Conservation (phyloP, 2,797 vertebrate genomes). For the Myripristis murdjan region DNA sequence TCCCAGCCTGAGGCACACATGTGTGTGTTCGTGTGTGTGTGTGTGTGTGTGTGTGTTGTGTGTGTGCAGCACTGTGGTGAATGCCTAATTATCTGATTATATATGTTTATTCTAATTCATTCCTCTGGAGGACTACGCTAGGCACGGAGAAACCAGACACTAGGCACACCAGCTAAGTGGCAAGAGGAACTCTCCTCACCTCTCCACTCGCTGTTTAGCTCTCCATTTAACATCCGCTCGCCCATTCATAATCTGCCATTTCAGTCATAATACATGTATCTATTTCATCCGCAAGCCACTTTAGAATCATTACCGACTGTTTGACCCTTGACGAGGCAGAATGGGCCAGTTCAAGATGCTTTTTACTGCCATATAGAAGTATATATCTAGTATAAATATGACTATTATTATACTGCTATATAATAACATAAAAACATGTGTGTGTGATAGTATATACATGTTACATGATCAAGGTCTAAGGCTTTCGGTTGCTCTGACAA, state of each 20-base stretch:
- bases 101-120: conserved; percentile 86
- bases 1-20: conserved; percentile 66
- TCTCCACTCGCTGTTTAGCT: conserved; percentile 56
- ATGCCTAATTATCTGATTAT: conserved; percentile 86
- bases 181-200: conserved; percentile 65
- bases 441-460: background rate
- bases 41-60: conserved; percentile 16
- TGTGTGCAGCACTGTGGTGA: conserved; percentile 61
- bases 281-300: conserved; percentile 64
- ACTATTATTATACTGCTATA: too few relatives aligned
- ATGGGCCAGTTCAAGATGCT: conserved; percentile 27
- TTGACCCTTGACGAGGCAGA: conserved; percentile 39
- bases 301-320: conserved; percentile 21
- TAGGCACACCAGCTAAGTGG: conserved; percentile 68
- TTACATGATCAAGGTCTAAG: background rate
- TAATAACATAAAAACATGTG: too few relatives aligned
- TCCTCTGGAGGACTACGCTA: conserved; percentile 75
- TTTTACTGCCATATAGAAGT: conserved; percentile 23
- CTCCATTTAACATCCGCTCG: conserved; percentile 60
- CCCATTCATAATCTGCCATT: conserved; percentile 72
- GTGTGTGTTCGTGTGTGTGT: conserved; percentile 30
- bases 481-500: too few relatives aligned
- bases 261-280: conserved; percentile 72
- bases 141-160: conserved; percentile 66
- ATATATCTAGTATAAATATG: too few relatives aligned